Percentiles rank a stretch among this genome's conserved stretches.
Evolutionary conservation across 2,888 invertebrate genomes (phyloP).

Genomic region (Lingula anatina): DNA sequence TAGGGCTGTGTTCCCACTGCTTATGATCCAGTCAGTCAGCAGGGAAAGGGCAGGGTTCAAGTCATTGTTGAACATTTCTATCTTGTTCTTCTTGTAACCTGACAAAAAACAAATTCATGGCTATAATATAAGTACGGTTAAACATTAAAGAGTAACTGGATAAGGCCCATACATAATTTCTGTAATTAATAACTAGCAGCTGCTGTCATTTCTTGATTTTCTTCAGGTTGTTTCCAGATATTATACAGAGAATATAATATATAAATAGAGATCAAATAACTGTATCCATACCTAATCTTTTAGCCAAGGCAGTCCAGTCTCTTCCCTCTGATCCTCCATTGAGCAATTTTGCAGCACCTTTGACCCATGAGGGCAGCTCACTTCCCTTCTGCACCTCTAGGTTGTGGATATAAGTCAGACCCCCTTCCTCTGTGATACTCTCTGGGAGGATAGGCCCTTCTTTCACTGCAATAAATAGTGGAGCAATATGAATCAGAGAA

Average conservation of each 20-base stretch:
- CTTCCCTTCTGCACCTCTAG: constrained; percentile 37
- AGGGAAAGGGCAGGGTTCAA: constrained; percentile 49
- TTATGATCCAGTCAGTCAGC: constrained; percentile 52
- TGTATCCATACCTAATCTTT: constrained; percentile 39
- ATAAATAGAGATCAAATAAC: no score
- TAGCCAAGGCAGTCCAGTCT: constrained; percentile 51
- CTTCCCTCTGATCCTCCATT: constrained; percentile 47
- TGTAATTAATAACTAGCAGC: no score
- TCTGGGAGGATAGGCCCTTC: constrained; percentile 31
- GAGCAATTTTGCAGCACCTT: constrained; percentile 51
- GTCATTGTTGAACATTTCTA: constrained; percentile 48
- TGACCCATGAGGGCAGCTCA: constrained; percentile 49
- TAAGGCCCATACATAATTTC: no score
- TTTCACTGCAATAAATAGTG: constrained; percentile 15
- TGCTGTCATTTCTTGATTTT: no score
- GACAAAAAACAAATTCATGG: constrained; percentile 6
- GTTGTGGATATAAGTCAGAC: constrained; percentile 17
- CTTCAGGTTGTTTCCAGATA: no score
- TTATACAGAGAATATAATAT: no score
- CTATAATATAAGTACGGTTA: no score
- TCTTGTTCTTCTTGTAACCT: constrained; percentile 50
- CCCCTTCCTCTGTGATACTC: constrained; percentile 19
- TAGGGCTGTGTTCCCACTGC: constrained; percentile 51
- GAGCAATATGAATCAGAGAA: background rate
- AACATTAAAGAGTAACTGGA: no score